Evolutionary conservation across 2,797 vertebrate genomes (phyloP).

Genomic region (Ctenosaura bakeri): DNA sequence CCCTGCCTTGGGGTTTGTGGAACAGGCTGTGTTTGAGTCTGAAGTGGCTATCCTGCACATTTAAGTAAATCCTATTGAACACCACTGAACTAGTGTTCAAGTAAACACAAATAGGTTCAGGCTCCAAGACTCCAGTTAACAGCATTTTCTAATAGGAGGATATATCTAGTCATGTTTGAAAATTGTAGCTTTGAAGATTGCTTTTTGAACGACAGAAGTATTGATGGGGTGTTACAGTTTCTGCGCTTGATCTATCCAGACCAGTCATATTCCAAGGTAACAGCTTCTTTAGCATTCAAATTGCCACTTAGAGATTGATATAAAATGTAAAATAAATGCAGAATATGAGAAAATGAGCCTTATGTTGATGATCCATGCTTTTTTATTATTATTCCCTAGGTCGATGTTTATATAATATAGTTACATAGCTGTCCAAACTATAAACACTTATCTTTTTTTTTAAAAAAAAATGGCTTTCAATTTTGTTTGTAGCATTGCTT

Average conservation of each 20-base stretch:
- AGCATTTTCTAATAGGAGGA: slow-evolving; percentile 31
- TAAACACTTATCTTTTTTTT: slow-evolving; percentile 57
- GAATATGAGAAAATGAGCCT: slow-evolving; percentile 55
- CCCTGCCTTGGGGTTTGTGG: no score
- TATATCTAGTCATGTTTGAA: slow-evolving; percentile 56
- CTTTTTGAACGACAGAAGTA: slow-evolving; percentile 52
- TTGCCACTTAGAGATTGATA: slow-evolving; percentile 65
- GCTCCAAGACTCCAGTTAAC: neutral
- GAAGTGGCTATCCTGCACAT: neutral
- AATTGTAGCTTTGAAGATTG: slow-evolving; percentile 38
- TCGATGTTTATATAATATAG: slow-evolving; percentile 31
- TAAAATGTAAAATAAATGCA: slow-evolving; percentile 71
- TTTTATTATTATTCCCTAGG: slow-evolving; percentile 52
- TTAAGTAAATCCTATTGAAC: neutral
- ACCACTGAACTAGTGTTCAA: neutral
- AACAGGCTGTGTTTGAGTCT: neutral
- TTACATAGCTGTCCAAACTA: slow-evolving; percentile 60
- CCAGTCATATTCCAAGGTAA: slow-evolving; percentile 68
- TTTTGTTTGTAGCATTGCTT: slow-evolving; percentile 71
- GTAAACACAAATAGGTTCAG: neutral
- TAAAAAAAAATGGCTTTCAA: slow-evolving; percentile 56
- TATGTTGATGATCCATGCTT: slow-evolving; percentile 37
- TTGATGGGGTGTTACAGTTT: slow-evolving; percentile 55
- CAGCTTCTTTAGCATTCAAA: slow-evolving; percentile 69
- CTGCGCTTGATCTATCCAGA: slow-evolving; percentile 61